Conservation (phyloP, 2,888 invertebrate species). For the Chironomus tentans region DNA sequence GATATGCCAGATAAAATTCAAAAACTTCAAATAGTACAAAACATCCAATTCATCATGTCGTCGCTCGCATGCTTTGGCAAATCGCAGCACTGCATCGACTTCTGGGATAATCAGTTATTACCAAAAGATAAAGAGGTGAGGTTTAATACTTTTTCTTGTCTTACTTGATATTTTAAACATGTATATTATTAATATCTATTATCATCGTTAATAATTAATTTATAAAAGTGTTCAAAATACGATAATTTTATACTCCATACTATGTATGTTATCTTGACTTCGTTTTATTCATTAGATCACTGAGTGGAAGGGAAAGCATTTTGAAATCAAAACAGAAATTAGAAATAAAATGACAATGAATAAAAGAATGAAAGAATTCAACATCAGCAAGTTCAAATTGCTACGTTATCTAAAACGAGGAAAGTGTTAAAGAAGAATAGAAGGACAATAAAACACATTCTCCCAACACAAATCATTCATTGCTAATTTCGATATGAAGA, state of each 20-base stretch:
- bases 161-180: no score
- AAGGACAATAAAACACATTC: slow-evolving; percentile 19
- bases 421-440: slow-evolving; percentile 5
- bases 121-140: slow-evolving; percentile 83
- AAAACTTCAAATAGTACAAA: no score
- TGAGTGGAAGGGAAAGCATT: slow-evolving; percentile 86
- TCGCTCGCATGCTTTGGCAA: no score
- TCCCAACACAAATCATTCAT: slow-evolving; percentile 2
- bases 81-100: no score
- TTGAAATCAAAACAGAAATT: slow-evolving; percentile 77
- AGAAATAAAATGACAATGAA: slow-evolving; percentile 71
- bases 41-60: no score
- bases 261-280: background rate
- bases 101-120: no score
- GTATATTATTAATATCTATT: no score
- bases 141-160: background rate
- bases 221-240: background rate
- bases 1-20: no score
- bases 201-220: no score
- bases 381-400: slow-evolving; percentile 73
- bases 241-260: background rate
- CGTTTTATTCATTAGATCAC: slow-evolving; percentile 60
- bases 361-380: slow-evolving; percentile 78
- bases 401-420: slow-evolving; percentile 59
- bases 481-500: no score